phyloP scores from a whole-genome alignment of 2,113 vertebrate genomes.

The Anseranas semipalmata region DNA sequence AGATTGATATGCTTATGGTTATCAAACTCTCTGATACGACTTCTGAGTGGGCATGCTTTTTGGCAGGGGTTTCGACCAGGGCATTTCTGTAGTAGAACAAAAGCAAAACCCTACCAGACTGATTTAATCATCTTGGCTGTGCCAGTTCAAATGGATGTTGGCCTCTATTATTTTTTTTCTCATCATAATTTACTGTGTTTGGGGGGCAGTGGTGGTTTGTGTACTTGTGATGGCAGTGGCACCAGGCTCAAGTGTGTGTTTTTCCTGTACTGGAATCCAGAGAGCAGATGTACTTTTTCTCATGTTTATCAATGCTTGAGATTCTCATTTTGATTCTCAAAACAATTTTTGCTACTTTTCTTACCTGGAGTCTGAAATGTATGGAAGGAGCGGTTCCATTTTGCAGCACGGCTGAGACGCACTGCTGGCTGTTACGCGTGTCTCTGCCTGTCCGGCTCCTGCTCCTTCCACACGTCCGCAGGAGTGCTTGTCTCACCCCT shows the following conservation, averaged over 20 bases:
- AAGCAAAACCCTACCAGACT: neutral
- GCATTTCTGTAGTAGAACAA: neutral
- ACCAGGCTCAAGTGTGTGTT: neutral
- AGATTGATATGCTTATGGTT: neutral
- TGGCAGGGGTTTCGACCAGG: neutral
- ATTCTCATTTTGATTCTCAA: neutral
- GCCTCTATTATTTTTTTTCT: neutral
- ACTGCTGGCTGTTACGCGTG: neutral
- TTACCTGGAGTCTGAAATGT: neutral
- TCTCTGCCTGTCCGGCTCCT: neutral
- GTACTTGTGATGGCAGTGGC: neutral
- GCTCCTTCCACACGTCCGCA: neutral
- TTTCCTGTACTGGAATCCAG: neutral
- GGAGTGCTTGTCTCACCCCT: neutral
- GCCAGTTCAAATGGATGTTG: neutral
- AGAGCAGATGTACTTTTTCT: neutral
- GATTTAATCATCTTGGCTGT: neutral
- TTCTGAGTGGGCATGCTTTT: neutral
- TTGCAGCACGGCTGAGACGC: neutral
- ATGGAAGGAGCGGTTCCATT: neutral
- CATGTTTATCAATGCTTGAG: neutral
- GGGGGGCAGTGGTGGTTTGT: neutral
- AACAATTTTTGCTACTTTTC: neutral
- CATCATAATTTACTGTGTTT: neutral
- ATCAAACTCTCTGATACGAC: neutral